Base-by-base conservation (phyloP, 2,888 invertebrate genomes). In the Ophraella communa region DNA sequence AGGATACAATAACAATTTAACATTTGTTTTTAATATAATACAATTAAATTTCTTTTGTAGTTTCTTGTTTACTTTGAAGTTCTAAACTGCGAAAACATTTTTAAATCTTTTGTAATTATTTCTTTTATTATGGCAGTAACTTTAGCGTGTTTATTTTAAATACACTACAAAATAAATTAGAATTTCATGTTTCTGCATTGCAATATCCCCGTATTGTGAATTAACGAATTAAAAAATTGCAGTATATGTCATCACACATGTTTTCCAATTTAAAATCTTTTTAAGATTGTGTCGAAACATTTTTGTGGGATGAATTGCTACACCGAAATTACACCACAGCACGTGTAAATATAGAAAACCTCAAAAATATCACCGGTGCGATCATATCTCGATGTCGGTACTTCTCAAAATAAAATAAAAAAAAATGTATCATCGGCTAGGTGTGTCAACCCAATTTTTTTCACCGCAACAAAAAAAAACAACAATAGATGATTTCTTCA, bases 401-500 rank as follows among this genome's bases (percentile, higher is more conserved):
- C 44, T 57, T 57, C 33, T 20, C 4, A 14, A 47, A 45, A 56
- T 10, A 11, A 30, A 39, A 23, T 24, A 45, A 45, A 45, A 45
- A 64, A 55, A 52, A 10, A 8, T 30, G 3, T 3, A 35, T 30
- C 54, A 59, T 54, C 49, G 24, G 10, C 39, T 49, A 64, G 65
- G 65, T 53, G 61, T 65, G 61, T 65, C 65, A 52, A 53, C 61
- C 47, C 53, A 61, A 39, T 56, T 62, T 62, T 23, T 5, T 17
- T 24, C 52, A 52, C 53, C 42, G 52, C 27, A 52, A 59, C 23
- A 5, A 24, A 35, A n/a, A n/a, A n/a, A n/a, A n/a, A n/a, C n/a
- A 60, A 60, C 60, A 60, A 60, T 60, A 52, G 52, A 44, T 42
- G 53, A 60, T 52, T 52, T 60, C 52, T 60, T 60, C 52, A 52